Evolutionary conservation across 1,140 invertebrate genomes (phyloP), one percentile per base, ranked within the genome.

Genomic region (Galendromus occidentalis): DNA sequence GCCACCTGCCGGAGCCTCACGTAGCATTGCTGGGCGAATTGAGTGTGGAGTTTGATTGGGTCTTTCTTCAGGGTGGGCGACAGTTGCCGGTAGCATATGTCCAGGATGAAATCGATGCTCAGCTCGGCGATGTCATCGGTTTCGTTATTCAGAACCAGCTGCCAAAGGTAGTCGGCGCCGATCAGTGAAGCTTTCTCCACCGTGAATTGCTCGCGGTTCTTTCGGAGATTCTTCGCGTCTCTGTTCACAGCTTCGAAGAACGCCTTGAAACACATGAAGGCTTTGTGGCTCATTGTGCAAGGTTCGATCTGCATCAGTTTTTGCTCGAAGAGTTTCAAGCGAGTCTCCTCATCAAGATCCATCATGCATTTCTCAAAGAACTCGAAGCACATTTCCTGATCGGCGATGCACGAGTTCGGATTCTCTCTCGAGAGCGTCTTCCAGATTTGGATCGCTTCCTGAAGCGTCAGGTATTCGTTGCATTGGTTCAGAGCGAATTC

Each of bases 231-330:
- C 28, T 78, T 73, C 63, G 79, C 79, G 67, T 74, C 72, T 9
- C 75, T 69, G 70, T 81, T 81, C 29, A 80, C 77, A 69, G 72
- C 75, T 70, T 80, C 77, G 74, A 80, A 80, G 67, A 76, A 80
- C 33, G 73, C 75, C 67, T 77, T 78, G 65, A 79, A 78, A 69
- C 79, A 80, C 9, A 71, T 70, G 70, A 80, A 80, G n/a, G 77
- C 76, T 68, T 75, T 76, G 30, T 73, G 71, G 65, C 75, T 76
- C 14, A 80, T 70, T 30, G 73, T 73, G 2, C 72, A 67, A 7
- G 78, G 74, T 67, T 80, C 76, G 7, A 79, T 69, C 51, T 75
- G 74, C 25, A 80, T 69, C 2, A 80, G 70, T 67, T 79, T 77
- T 66, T 80, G 76, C 68, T 76, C 74, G 68, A 80, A 80, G n/a